Evolutionary conservation across 1,140 invertebrate genomes (phyloP).

Genomic region (Diuraphis noxia): DNA sequence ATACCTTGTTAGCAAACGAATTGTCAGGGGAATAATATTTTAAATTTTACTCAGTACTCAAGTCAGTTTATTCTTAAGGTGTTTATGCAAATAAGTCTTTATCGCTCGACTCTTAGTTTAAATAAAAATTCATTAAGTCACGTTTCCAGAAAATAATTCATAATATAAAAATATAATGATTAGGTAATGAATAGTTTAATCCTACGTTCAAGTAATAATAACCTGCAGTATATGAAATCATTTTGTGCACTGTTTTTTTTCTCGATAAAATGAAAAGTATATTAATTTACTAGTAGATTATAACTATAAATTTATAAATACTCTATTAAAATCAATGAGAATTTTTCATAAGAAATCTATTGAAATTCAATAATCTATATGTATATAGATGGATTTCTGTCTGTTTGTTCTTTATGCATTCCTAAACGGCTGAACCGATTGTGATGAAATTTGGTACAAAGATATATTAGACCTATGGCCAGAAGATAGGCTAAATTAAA

Average conservation of each 20-base stretch:
- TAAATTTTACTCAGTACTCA: neutral
- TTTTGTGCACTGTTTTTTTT: neutral
- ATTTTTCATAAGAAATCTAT: neutral
- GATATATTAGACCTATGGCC: no score
- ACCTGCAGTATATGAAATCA: neutral
- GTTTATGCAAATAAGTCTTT: slow-evolving; percentile 11
- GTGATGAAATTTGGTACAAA: no score
- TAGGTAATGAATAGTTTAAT: neutral
- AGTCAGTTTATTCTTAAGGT: neutral
- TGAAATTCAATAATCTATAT: neutral
- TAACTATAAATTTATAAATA: neutral
- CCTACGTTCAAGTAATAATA: neutral
- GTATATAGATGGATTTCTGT: no score
- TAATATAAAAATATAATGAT: neutral
- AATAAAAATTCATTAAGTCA: slow-evolving; percentile 25
- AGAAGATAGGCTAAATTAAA: no score
- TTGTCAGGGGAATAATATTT: neutral
- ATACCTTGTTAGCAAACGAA: neutral
- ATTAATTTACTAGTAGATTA: neutral
- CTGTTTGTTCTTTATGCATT: no score
- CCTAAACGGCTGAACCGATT: no score
- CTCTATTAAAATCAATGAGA: neutral
- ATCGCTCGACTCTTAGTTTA: neutral
- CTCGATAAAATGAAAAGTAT: no score
- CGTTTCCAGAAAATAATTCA: neutral